phyloP scores from a whole-genome alignment of 2,888 invertebrate species.

The Athripsodes cinereus region DNA sequence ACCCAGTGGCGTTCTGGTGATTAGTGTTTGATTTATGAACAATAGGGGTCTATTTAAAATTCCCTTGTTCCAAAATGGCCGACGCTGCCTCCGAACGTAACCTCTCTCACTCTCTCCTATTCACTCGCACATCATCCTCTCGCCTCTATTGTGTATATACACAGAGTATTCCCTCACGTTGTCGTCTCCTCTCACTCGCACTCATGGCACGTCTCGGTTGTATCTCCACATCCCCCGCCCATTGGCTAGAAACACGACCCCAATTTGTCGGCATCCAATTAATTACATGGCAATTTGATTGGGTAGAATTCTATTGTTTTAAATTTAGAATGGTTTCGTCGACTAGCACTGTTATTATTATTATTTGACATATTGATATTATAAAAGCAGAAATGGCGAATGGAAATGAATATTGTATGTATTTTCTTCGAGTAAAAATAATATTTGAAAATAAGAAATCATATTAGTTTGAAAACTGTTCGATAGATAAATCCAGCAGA shows the following conservation, averaged over 20 bases:
- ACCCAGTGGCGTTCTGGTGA: constrained; percentile 3
- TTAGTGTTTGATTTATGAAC: constrained; percentile 27
- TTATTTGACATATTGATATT: background rate
- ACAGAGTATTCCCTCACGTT: constrained; percentile 22
- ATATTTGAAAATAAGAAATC: no score
- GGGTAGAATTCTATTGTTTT: constrained; percentile 12
- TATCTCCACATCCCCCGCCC: constrained; percentile 12
- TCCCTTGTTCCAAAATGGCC: constrained; percentile 31
- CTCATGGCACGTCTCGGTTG: background rate
- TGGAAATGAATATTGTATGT: background rate
- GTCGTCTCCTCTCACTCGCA: constrained; percentile 14
- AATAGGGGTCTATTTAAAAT: constrained; percentile 28
- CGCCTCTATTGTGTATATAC: no score
- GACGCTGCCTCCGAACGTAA: constrained; percentile 27
- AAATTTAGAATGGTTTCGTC: constrained; percentile 4
- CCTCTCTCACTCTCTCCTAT: background rate
- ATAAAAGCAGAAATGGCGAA: background rate
- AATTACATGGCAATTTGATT: constrained; percentile 27
- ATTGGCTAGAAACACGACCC: constrained; percentile 21
- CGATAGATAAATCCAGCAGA: no score
- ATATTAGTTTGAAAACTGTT: no score
- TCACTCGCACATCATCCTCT: background rate
- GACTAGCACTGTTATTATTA: background rate
- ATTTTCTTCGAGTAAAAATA: no score
- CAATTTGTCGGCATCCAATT: constrained; percentile 24